phyloP scores from a whole-genome alignment of 2,888 invertebrate genomes.

The Dorcus parallelipipedus region DNA sequence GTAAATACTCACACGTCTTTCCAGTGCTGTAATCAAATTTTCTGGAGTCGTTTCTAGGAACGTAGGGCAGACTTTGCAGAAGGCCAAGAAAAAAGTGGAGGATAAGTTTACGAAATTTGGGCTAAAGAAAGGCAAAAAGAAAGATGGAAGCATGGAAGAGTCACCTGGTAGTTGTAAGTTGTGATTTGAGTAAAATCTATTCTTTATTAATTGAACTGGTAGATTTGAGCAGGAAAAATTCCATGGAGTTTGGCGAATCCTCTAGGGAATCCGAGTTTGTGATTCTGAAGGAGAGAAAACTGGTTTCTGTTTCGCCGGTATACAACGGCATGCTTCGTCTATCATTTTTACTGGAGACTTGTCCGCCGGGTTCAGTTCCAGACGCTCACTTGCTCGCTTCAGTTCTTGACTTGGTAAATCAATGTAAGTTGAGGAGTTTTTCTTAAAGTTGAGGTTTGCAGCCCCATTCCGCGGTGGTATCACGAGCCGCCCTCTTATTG shows the following conservation, averaged over 20 bases:
- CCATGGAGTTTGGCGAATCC: constrained; percentile 75
- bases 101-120: constrained; percentile 83
- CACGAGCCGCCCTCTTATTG: constrained; percentile 85
- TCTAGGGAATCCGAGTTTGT: constrained; percentile 85
- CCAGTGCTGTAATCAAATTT: background rate
- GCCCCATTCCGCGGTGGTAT: constrained; percentile 92
- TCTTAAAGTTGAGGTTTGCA: constrained; percentile 43
- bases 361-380: constrained; percentile 93
- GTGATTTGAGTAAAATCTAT: background rate
- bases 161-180: constrained; percentile 70
- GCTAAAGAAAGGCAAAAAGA: constrained; percentile 82
- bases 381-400: constrained; percentile 95
- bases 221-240: constrained; percentile 77
- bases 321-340: constrained; percentile 88
- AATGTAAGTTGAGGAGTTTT: background rate
- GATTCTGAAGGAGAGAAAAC: constrained; percentile 78
- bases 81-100: constrained; percentile 85
- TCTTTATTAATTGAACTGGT: constrained; percentile 18
- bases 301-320: constrained; percentile 75
- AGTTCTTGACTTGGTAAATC: constrained; percentile 82
- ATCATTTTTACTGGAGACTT: constrained; percentile 90
- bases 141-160: constrained; percentile 86
- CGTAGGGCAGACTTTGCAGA: constrained; percentile 67
- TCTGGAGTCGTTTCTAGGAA: constrained; percentile 39
- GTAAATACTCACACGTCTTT: constrained; percentile 13